Percentiles rank a stretch among this genome's conserved stretches.
Conservation (phyloP, 2,888 invertebrate species). For the Drosophila picticornis region DNA sequence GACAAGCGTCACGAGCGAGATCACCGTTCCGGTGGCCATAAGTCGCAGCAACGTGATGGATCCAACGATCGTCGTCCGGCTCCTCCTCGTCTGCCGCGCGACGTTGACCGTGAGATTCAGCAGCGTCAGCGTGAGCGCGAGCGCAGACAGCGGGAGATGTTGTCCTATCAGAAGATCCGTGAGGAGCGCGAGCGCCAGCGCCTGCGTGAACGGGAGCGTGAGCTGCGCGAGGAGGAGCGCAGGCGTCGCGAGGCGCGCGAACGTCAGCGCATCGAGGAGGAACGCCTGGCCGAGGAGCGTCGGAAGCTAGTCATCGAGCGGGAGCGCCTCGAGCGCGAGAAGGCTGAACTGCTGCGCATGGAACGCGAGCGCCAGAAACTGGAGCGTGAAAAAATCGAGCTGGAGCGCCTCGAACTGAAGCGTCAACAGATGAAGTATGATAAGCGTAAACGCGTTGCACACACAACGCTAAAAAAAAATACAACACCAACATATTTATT, state of each 20-base stretch:
- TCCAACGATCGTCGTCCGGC: conserved; percentile 62
- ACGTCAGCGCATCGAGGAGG: conserved; percentile 93
- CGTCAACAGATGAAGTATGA: conserved; percentile 90
- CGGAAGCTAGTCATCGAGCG: conserved; percentile 93
- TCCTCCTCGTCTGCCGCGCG: conserved; percentile 66
- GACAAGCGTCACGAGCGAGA: conserved; percentile 62
- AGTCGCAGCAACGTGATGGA: conserved; percentile 61
- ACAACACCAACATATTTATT: conserved; percentile 68
- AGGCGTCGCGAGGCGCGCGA: conserved; percentile 93
- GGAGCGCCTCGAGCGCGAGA: conserved; percentile 94
- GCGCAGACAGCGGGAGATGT: conserved; percentile 87
- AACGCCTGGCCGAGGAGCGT: conserved; percentile 92
- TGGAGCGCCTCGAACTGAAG: conserved; percentile 93
- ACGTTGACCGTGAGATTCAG: conserved; percentile 78
- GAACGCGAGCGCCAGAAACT: conserved; percentile 94
- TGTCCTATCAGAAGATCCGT: conserved; percentile 93
- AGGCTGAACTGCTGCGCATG: conserved; percentile 92
- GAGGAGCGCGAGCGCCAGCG: conserved; percentile 92
- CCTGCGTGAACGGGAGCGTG: conserved; percentile 92
- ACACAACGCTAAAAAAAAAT: conserved; percentile 49
- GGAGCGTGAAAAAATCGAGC: conserved; percentile 90
- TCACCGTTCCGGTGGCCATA: conserved; percentile 48
- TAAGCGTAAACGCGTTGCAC: conserved; percentile 65
- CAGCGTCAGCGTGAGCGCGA: conserved; percentile 81
- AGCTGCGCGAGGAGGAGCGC: conserved; percentile 91